A percentile compares a stretch with the other conserved stretches of the same genome.
phyloP scores from a whole-genome alignment of 2,888 invertebrate genomes.

The Nysson spinosus region DNA sequence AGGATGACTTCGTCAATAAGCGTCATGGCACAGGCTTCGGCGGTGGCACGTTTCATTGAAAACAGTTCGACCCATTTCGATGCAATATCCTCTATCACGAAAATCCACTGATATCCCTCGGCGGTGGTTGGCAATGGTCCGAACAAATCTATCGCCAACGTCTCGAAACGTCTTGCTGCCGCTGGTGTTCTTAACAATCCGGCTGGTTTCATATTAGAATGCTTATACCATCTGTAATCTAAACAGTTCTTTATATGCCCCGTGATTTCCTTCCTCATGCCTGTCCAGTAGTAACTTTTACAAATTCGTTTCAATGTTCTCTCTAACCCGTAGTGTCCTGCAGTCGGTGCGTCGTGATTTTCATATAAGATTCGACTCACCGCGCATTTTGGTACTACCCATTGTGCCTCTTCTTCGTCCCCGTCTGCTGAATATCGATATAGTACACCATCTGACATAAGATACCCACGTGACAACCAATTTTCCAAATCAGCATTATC shows the following conservation, averaged over 20 bases:
- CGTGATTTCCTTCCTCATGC: not conserved
- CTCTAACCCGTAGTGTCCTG: not conserved
- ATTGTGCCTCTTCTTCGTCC: constrained; percentile 56
- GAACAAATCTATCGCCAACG: not conserved
- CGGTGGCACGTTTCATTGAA: not conserved
- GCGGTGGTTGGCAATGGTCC: not conserved
- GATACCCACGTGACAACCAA: not conserved
- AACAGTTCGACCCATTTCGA: not conserved
- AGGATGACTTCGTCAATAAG: not conserved
- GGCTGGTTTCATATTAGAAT: not conserved
- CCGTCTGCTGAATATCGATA: constrained; percentile 16
- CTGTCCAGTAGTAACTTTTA: not conserved
- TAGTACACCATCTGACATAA: not conserved
- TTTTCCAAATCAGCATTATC: not conserved
- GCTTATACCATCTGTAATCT: not conserved
- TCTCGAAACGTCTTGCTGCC: not conserved
- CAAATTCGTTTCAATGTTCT: not conserved
- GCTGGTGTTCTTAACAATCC: constrained; percentile 1
- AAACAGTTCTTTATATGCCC: not conserved
- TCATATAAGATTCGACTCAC: not conserved
- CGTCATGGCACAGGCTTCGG: not conserved
- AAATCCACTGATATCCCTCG: not conserved
- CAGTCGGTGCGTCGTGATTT: not conserved
- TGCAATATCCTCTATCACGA: not conserved
- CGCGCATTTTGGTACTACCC: constrained; percentile 37